Evolutionary conservation across 2,888 invertebrate species (phyloP), one percentile per base, ranked within the genome.

Genomic region (Ophonus ardosiacus): DNA sequence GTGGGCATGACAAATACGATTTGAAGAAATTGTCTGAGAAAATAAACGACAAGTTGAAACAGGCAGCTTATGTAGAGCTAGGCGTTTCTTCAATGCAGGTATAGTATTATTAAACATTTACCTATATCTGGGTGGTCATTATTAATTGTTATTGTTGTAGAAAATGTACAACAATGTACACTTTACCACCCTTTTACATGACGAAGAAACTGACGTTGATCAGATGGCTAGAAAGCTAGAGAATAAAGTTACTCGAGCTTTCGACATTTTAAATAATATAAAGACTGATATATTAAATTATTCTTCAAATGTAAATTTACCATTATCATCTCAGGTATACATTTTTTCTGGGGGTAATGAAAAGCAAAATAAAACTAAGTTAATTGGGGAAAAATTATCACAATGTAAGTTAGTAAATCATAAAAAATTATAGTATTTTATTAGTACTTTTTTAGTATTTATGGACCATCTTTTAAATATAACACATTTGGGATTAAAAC

Each of bases 81-180:
- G 84, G 84, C 1, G 74, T 84, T 10, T 76, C 76, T 18, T 84
- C 84, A 15, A 78, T 84, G 78, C 84, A 84, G 65, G 84, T 84
- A 83, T 71, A 18, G 10, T 13, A 13, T 43, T 24, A 57, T 56
- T 13, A 31, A 57, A 78, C 10, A n/a, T 13, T 57, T 18, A 51
- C 21, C 2, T 8, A 3, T 24, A 24, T 31, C 31, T 31, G 31
- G 5, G 31, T 31, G 31, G 1, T 31, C 1, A 5, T 31, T 4
- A 31, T 31, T 31, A 1, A 31, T 21, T 21, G 21, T 21, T 2
- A 21, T 31, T 56, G 81, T 89, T 90, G 43, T 84, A 91, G 91
- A 89, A 90, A 87, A 87, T 91, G 74, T 91, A 90, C 87, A 88
- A 88, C 59, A 90, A 89, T 85, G 89, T 90, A 74, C 90, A 90